These are phyloP conservation scores for Lasioglossum pauxillum DNA, from an alignment of 2,888 invertebrate species.

Conservation along the genomic window DNA sequence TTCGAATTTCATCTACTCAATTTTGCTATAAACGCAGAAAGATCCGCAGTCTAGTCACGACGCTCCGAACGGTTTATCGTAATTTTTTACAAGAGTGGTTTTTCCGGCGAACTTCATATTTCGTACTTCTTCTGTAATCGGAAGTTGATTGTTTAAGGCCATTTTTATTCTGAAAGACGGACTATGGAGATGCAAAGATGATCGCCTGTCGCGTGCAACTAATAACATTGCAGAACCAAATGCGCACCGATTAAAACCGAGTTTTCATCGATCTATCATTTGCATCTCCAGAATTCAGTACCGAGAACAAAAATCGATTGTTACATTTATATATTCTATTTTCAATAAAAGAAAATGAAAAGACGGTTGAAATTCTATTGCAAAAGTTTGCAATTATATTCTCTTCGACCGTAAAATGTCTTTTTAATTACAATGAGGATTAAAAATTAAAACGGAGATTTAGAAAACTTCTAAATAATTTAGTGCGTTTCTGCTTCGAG, in stretches of 20 bases:
- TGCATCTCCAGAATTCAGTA: slow-evolving; percentile 58
- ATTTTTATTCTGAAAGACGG: slow-evolving; percentile 64
- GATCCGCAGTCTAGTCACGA: not conserved
- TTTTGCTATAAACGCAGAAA: no score
- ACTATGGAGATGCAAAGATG: slow-evolving; percentile 58
- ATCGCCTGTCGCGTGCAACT: slow-evolving; percentile 19
- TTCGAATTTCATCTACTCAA: no score
- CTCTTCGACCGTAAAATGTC: not conserved
- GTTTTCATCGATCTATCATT: slow-evolving; percentile 30
- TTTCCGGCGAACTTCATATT: not conserved
- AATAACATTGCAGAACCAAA: slow-evolving; percentile 16
- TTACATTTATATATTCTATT: slow-evolving; percentile 28
- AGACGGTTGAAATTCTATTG: not conserved
- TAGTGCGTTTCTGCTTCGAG: slow-evolving; percentile 31
- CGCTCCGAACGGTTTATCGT: not conserved
- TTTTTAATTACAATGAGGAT: slow-evolving; percentile 2
- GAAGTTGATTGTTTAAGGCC: slow-evolving; percentile 65
- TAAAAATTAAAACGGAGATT: not conserved
- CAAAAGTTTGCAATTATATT: slow-evolving; percentile 28
- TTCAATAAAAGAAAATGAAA: slow-evolving; percentile 13
- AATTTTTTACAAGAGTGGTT: slow-evolving; percentile 12
- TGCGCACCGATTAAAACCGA: slow-evolving; percentile 11
- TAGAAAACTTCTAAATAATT: slow-evolving; percentile 40
- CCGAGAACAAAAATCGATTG: slow-evolving; percentile 44
- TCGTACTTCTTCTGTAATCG: slow-evolving; percentile 48